Evolutionary conservation across 2,113 vertebrate species (phyloP).

Genomic region (human): GRCh38 chrX:123339001-123339500

Average conservation of each 20-base stretch:
- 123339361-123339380: constrained; percentile 50
- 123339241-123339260: constrained; percentile 17
- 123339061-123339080: neutral
- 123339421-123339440: constrained; percentile 14
- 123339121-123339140: constrained; percentile 33
- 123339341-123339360: constrained; percentile 37
- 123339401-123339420: neutral
- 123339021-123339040: constrained; percentile 24
- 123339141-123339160: constrained; percentile 30
- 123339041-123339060: constrained; percentile 32
- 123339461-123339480: neutral
- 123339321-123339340: constrained; percentile 29
- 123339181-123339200: constrained; percentile 25
- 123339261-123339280: constrained; percentile 45
- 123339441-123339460: neutral
- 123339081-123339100: neutral
- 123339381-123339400: neutral
- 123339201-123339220: constrained; percentile 43
- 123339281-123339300: constrained; percentile 69
- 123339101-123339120: neutral
- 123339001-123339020: constrained; percentile 45
- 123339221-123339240: constrained; percentile 38
- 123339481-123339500: neutral
- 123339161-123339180: constrained; percentile 6
- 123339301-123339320: constrained; percentile 46